Evolutionary conservation across 2,888 invertebrate genomes (phyloP).

Genomic region (Neoitamus cyanurus): DNA sequence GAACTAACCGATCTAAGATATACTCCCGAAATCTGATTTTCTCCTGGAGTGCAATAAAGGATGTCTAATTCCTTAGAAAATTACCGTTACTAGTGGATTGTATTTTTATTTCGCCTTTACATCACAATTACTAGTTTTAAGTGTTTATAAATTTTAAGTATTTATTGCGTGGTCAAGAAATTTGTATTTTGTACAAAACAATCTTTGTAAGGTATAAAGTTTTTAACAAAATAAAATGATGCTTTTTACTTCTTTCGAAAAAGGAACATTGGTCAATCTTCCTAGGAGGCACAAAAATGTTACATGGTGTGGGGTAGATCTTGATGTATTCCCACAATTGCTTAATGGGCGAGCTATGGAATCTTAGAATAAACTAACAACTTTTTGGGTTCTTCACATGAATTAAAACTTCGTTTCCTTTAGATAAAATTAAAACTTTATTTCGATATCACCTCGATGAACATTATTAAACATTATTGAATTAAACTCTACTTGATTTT

Average conservation of each 20-base stretch:
- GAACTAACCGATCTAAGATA: neutral
- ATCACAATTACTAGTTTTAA: slow-evolving; percentile 49
- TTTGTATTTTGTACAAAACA: slow-evolving; percentile 49
- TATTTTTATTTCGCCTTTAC: slow-evolving; percentile 43
- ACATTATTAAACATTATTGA: no score
- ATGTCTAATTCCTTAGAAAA: neutral
- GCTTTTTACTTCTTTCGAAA: neutral
- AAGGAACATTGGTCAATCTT: neutral
- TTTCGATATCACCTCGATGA: no score
- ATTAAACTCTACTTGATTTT: no score
- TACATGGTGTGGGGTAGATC: no score
- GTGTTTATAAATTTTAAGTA: slow-evolving; percentile 48
- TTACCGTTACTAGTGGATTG: neutral
- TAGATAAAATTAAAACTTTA: no score
- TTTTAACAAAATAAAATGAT: slow-evolving; percentile 26
- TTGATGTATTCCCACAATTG: no score
- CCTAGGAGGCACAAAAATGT: no score
- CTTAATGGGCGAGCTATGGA: no score
- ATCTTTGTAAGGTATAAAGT: slow-evolving; percentile 36
- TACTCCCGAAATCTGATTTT: neutral
- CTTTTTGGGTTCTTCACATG: no score
- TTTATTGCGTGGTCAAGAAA: slow-evolving; percentile 46
- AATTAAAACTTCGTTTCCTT: no score
- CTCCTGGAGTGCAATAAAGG: neutral
- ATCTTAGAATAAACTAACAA: no score